Base-by-base conservation (phyloP, 2,888 invertebrate species). In the Drosophila subsilvestris region DNA sequence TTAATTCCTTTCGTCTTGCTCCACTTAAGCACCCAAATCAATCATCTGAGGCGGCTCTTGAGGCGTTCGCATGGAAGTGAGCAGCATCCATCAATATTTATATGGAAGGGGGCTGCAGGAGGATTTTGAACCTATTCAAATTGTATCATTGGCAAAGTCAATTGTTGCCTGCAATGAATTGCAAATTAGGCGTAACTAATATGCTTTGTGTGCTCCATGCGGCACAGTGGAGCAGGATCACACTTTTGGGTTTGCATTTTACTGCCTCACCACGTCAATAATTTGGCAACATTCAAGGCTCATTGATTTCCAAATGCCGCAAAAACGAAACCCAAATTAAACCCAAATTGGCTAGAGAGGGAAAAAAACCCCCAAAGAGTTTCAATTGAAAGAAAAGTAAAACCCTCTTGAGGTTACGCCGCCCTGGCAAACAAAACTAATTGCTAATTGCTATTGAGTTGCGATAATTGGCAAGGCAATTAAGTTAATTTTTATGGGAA, bases 171-270 rank as follows among this genome's bases (percentile, higher is more conserved):
- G 76, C 71, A 82, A 80, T 82, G 80, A 74, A 75, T 71, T 79
- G 63, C 79, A 87, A 85, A 86, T 85, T 87, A 78, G 73, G 85
- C 87, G 80, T 80, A 75, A 85, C 80, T 87, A 85, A 85, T 87
- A 85, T 75, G 74, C 74, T 85, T 80, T 85, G 69, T 70, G 55
- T 59, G 68, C 58, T 50, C n/a, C 12, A 20, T 27, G 47, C 27
- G 49, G 37, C 43, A 42, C 47, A 60, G 37, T 45, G 55, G 14
- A 47, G 60, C 56, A 48, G 50, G 44, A 53, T 69, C 45, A n/a
- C 55, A 63, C n/a, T 69, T 69, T 59, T 58, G 55, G 48, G 53
- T 50, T 44, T 60, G 62, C 43, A 68, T 50, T 75, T 66, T 37
- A 29, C 63, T 60, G 44, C 18, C 18, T 20, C 20, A 37, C 56